Base-by-base conservation (phyloP, 2,888 invertebrate genomes). In the Erpobdella octoculata region DNA sequence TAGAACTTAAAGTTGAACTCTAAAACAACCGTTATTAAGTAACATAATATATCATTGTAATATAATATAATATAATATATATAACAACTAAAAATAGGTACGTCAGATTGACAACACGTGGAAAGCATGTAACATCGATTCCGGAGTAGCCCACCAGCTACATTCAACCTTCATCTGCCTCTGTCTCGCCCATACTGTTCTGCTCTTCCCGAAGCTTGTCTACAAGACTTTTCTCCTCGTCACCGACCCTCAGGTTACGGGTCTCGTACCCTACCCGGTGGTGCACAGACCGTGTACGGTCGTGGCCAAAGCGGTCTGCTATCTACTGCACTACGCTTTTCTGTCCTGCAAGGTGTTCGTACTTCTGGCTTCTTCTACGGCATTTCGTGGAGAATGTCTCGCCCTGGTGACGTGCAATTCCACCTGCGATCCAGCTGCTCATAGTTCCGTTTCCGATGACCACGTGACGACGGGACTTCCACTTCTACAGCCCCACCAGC, bases 61-160 rank as follows among this genome's bases (percentile, higher is more conserved):
- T n/a, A n/a, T n/a, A n/a, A n/a, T n/a, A n/a, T n/a, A n/a, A n/a
- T n/a, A n/a, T n/a, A n/a, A n/a, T n/a, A n/a, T n/a, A n/a, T n/a
- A n/a, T n/a, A n/a, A n/a, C n/a, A n/a, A n/a, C n/a, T n/a, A n/a
- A n/a, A n/a, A n/a, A 15, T n/a, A 74, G 53, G 59, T 74, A 41
- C 46, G 70, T 15, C 72, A 73, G 71, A 48, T 74, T 33, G 74
- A 75, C 72, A 74, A 74, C 71, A 71, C 72, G 15, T 76, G 76
- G 76, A 76, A 76, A 71, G 74, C 74, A 15, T 76, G 76, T 65
- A 67, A 75, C n/a, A 46, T 77, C 12, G 77, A 77, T 59, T 71
- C 74, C 9, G 71, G 58, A 9, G 71, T 75, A 0, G 76, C 75
- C 31, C 71, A 73, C 33, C 73, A 78, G 68, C 71, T 76, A 25